These are phyloP conservation scores for Psittacula cyanocephala DNA, from an alignment of 2,113 vertebrate species.

Conservation along the genomic window DNA sequence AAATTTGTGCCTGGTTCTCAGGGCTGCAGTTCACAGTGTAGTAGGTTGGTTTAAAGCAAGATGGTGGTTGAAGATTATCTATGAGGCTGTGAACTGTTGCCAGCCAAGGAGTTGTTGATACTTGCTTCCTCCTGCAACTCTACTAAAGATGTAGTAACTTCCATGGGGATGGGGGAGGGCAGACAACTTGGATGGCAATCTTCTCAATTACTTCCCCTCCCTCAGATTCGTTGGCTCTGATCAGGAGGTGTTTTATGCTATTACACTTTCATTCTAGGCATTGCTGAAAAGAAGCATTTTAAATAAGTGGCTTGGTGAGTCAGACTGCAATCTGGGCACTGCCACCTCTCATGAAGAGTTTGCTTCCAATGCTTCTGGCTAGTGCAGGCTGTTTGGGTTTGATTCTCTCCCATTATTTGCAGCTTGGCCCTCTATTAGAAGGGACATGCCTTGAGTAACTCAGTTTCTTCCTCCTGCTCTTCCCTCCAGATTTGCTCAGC, in stretches of 20 bases:
- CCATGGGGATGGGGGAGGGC: not conserved
- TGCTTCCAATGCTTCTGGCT: not conserved
- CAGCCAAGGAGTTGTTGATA: not conserved
- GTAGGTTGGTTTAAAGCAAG: not conserved
- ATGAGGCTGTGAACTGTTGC: not conserved
- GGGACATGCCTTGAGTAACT: not conserved
- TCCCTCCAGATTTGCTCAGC: not conserved
- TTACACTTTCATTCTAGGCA: not conserved
- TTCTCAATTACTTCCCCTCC: not conserved
- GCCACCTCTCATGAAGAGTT: not conserved
- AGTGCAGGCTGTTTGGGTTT: not conserved
- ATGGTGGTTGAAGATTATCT: not conserved
- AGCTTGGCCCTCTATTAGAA: not conserved
- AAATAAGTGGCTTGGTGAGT: not conserved
- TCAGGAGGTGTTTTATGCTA: not conserved
- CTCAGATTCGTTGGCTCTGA: not conserved
- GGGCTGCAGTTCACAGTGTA: not conserved
- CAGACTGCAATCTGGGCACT: not conserved
- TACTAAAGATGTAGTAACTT: not conserved
- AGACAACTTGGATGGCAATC: not conserved
- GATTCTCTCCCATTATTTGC: not conserved
- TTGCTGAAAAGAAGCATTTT: not conserved
- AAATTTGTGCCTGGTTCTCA: not conserved
- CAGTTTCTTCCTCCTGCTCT: not conserved
- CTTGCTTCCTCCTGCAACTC: not conserved